phyloP scores from a whole-genome alignment of 2,888 invertebrate genomes.

The Nasonia oneida region DNA sequence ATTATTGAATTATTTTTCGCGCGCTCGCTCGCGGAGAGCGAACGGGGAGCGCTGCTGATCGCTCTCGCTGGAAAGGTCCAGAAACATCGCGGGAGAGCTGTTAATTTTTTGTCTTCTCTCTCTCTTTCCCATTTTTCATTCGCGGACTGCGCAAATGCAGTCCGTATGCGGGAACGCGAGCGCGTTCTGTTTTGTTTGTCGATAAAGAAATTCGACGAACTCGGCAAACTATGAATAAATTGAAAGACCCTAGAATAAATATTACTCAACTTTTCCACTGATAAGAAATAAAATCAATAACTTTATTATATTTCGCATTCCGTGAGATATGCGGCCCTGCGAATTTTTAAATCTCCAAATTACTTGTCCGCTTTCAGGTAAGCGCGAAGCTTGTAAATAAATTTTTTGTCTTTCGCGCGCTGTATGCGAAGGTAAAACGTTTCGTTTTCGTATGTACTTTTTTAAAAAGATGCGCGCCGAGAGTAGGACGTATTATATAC shows the following conservation, averaged over 20 bases:
- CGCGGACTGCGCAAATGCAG: slow-evolving; percentile 44
- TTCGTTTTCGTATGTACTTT: not conserved
- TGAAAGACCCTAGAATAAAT: slow-evolving; percentile 59
- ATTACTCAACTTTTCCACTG: slow-evolving; percentile 44
- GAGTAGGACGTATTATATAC: slow-evolving; percentile 23
- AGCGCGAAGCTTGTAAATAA: not conserved
- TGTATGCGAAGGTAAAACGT: too few relatives aligned
- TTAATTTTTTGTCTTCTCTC: slow-evolving; percentile 47
- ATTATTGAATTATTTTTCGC: slow-evolving; percentile 74
- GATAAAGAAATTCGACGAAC: slow-evolving; percentile 60
- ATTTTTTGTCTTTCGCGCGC: not conserved
- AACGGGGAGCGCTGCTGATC: slow-evolving; percentile 51
- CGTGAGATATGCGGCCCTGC: too few relatives aligned
- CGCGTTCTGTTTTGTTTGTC: slow-evolving; percentile 59
- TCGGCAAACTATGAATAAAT: slow-evolving; percentile 63
- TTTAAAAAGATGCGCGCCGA: not conserved
- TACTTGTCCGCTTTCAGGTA: not conserved
- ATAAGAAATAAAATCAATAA: slow-evolving; percentile 58
- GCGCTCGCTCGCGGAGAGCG: slow-evolving; percentile 51
- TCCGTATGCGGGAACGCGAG: not conserved
- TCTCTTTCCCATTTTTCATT: slow-evolving; percentile 56
- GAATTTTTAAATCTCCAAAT: not conserved
- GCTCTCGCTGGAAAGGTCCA: slow-evolving; percentile 42
- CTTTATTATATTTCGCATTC: slow-evolving; percentile 35
- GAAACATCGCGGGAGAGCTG: slow-evolving; percentile 34